phyloP scores from a whole-genome alignment of 2,888 invertebrate species.

The Drosophila neutralis region DNA sequence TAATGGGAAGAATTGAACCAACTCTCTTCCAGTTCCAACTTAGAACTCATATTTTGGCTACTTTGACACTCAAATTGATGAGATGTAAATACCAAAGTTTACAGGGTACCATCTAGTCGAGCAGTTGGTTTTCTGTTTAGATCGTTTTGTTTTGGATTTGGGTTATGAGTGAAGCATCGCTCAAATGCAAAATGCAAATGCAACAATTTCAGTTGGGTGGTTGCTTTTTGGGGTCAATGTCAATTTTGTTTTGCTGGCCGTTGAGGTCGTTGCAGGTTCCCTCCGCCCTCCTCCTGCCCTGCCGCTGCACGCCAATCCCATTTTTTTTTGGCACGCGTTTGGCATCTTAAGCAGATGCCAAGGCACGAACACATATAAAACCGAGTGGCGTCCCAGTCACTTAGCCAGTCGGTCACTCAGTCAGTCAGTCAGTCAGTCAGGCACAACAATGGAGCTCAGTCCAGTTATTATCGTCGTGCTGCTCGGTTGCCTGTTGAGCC shows the following conservation, averaged over 20 bases:
- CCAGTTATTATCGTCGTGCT: constrained; percentile 44
- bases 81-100: neutral
- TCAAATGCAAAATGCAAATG: constrained; percentile 47
- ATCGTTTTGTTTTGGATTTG: constrained; percentile 18
- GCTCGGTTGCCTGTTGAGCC: constrained; percentile 37
- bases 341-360: constrained; percentile 64
- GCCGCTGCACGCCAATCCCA: neutral
- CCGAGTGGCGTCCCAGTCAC: constrained; percentile 12
- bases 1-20: neutral
- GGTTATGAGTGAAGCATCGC: constrained; percentile 26
- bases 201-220: constrained; percentile 31
- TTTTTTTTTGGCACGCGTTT: constrained; percentile 21
- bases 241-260: constrained; percentile 56
- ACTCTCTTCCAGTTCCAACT: neutral
- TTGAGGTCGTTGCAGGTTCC: constrained; percentile 28
- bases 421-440: constrained; percentile 29
- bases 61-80: neutral
- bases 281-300: neutral
- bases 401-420: constrained; percentile 13
- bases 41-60: neutral
- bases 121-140: neutral
- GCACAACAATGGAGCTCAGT: constrained; percentile 60
- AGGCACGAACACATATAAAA: constrained; percentile 52
- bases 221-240: constrained; percentile 72
- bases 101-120: neutral